These are phyloP conservation scores for Ctena decussata DNA, from an alignment of 2,888 invertebrate species.

Conservation along the genomic window DNA sequence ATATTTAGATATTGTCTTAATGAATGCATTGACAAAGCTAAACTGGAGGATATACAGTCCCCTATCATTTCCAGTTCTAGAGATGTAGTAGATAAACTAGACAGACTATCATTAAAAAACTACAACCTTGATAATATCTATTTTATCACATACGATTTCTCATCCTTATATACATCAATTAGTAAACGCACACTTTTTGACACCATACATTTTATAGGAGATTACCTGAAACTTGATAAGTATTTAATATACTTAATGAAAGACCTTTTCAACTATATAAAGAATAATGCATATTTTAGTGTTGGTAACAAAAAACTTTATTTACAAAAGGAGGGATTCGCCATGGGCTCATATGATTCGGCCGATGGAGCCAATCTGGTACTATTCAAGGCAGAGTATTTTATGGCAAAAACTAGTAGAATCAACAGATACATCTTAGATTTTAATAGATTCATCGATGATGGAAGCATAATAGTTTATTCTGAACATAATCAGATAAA, in stretches of 20 bases:
- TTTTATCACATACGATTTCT: not conserved
- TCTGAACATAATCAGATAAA: not conserved
- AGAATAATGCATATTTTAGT: not conserved
- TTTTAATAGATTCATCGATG: not conserved
- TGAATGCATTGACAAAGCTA: not conserved
- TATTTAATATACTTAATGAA: not conserved
- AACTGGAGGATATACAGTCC: not conserved
- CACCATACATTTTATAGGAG: not conserved
- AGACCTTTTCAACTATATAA: not conserved
- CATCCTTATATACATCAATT: not conserved
- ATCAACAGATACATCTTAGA: not conserved
- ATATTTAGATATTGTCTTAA: not conserved
- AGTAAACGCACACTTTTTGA: not conserved
- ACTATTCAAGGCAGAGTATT: not conserved
- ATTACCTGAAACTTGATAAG: not conserved
- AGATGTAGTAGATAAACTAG: not conserved
- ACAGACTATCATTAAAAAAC: not conserved
- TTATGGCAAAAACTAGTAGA: not conserved
- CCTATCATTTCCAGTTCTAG: not conserved
- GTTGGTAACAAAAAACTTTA: not conserved
- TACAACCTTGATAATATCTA: not conserved
- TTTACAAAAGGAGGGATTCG: not conserved
- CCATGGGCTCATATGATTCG: not conserved
- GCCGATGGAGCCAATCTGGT: not conserved
- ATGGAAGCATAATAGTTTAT: not conserved